Evolutionary conservation across 2,113 vertebrate species (phyloP).

Genomic region (Pollachius pollachius): DNA sequence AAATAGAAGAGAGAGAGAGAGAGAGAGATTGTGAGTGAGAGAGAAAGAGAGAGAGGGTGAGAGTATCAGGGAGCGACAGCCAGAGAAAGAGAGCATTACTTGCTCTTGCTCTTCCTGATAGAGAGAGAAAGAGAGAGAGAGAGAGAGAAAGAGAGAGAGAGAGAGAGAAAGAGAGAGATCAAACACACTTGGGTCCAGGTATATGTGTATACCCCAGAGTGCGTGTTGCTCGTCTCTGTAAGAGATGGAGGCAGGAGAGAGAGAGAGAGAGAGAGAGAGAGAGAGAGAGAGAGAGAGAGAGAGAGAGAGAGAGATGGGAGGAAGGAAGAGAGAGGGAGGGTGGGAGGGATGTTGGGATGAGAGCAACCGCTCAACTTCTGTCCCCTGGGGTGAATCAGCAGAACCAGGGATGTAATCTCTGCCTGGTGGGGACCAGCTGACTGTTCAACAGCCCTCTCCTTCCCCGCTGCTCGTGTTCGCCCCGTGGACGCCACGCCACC

Average conservation of each 20-base stretch:
- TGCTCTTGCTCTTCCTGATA: too few relatives aligned
- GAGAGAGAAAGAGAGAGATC: neutral
- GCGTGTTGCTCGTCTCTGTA: neutral
- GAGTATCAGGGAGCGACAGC: neutral
- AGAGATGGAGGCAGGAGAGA: slow-evolving; percentile 10
- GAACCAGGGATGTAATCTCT: slow-evolving; percentile 46
- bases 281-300: slow-evolving; percentile 2
- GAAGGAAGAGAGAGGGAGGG: slow-evolving; percentile 35
- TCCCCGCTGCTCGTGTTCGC: slow-evolving; percentile 50
- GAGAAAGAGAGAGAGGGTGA: neutral
- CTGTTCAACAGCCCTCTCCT: slow-evolving; percentile 64
- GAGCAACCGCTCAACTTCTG: slow-evolving; percentile 45
- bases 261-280: slow-evolving; percentile 32
- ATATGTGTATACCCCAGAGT: neutral
- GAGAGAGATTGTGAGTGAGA: neutral
- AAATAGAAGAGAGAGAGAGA: neutral
- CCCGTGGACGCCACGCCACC: neutral
- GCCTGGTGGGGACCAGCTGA: slow-evolving; percentile 58
- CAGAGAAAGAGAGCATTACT: too few relatives aligned
- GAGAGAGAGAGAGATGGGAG: neutral
- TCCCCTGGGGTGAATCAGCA: slow-evolving; percentile 66
- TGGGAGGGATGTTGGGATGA: slow-evolving; percentile 15
- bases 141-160: neutral
- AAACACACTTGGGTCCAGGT: neutral
- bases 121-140: neutral